phyloP scores from a whole-genome alignment of 2,888 invertebrate species.

The Scelioninae gen. 1 region DNA sequence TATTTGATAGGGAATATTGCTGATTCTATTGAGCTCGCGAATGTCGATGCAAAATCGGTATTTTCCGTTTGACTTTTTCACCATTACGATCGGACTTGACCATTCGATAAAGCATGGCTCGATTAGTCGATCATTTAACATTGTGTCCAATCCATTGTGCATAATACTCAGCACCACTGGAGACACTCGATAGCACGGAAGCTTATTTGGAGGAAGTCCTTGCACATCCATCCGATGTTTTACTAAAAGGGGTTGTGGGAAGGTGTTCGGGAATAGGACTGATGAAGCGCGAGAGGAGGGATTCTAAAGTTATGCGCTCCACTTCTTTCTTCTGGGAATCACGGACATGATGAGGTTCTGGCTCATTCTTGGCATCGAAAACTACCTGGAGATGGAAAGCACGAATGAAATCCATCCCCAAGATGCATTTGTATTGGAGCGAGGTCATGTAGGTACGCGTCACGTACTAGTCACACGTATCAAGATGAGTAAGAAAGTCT shows the following conservation, averaged over 20 bases:
- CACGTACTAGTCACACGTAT: too few relatives aligned
- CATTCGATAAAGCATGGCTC: not conserved
- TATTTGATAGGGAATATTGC: not conserved
- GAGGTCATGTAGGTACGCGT: too few relatives aligned
- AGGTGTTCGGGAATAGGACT: not conserved
- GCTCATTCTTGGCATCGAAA: too few relatives aligned
- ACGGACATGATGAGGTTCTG: too few relatives aligned
- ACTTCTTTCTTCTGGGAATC: too few relatives aligned
- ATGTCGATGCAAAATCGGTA: constrained; percentile 3
- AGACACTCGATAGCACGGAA: not conserved
- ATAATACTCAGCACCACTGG: constrained; percentile 6
- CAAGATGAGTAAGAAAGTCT: too few relatives aligned
- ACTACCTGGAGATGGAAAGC: too few relatives aligned
- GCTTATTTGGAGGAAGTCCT: not conserved
- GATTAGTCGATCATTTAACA: not conserved
- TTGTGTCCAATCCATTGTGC: not conserved
- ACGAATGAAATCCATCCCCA: too few relatives aligned
- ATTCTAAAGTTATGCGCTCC: too few relatives aligned
- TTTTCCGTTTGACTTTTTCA: not conserved
- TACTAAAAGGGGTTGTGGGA: not conserved
- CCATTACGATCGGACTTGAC: not conserved
- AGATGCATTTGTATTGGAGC: too few relatives aligned
- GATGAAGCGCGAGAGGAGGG: too few relatives aligned
- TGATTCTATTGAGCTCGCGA: constrained; percentile 5
- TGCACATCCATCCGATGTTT: not conserved